These are phyloP conservation scores for Benthosema pterotum DNA, from an alignment of 2,797 vertebrate species.

Conservation along the genomic window DNA sequence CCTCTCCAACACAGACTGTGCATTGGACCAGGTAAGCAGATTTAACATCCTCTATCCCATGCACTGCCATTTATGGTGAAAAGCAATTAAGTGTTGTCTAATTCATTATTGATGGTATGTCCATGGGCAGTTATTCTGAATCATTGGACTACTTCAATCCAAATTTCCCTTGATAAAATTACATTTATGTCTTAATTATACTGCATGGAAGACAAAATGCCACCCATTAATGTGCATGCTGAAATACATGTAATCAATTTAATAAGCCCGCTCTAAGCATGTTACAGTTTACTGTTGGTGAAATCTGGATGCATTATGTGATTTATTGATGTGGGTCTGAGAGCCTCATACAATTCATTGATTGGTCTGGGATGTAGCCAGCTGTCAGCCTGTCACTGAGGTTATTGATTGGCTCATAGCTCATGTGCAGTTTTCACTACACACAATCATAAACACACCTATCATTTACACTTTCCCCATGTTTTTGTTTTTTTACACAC, in stretches of 20 bases:
- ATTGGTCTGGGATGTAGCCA: slow-evolving; percentile 68
- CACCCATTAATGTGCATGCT: slow-evolving; percentile 31
- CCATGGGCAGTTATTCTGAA: too few species aligned
- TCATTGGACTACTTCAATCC: too few species aligned
- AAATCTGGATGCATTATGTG: slow-evolving; percentile 49
- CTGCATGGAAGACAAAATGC: slow-evolving; percentile 20
- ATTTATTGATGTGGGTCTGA: slow-evolving; percentile 58
- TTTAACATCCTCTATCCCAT: background rate
- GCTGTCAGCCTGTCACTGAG: slow-evolving; percentile 60
- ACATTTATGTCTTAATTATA: background rate
- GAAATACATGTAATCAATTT: slow-evolving; percentile 35
- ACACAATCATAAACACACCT: background rate
- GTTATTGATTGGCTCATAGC: slow-evolving; percentile 58
- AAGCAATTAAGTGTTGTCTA: background rate
- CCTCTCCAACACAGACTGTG: slow-evolving; percentile 95
- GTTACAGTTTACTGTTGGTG: slow-evolving; percentile 18
- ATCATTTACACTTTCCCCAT: too few species aligned
- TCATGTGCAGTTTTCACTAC: slow-evolving; percentile 33
- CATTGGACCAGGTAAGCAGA: slow-evolving; percentile 87
- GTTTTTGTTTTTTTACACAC: background rate
- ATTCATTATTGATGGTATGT: too few species aligned
- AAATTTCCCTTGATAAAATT: slow-evolving; percentile 4
- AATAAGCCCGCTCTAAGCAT: slow-evolving; percentile 32
- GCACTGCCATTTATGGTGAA: background rate
- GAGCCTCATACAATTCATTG: slow-evolving; percentile 63